Conservation (phyloP, 2,888 invertebrate genomes). For the Loripinus fragilis region DNA sequence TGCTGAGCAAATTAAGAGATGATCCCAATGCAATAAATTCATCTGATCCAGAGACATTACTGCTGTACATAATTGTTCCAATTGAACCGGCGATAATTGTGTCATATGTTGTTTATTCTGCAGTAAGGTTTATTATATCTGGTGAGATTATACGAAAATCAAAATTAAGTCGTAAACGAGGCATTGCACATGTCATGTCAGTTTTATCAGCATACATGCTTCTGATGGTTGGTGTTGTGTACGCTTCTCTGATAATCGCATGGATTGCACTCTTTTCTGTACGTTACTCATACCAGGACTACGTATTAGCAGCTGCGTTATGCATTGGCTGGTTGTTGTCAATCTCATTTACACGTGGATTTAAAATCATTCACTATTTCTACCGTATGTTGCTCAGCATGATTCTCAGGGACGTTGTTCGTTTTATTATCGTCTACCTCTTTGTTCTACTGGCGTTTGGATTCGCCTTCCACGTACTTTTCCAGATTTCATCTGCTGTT, state of each 20-base stretch:
- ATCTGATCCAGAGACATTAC: conserved; percentile 41
- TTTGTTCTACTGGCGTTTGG: conserved; percentile 81
- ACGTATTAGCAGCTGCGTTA: conserved; percentile 75
- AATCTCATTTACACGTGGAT: conserved; percentile 80
- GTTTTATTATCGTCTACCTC: conserved; percentile 79
- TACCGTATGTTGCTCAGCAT: conserved; percentile 81
- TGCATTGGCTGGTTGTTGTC: conserved; percentile 80
- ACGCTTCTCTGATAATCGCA: conserved; percentile 66
- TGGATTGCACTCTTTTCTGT: conserved; percentile 74
- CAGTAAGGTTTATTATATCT: conserved; percentile 37
- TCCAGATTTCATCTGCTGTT: conserved; percentile 69
- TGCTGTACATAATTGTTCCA: conserved; percentile 70
- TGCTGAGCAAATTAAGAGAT: conserved; percentile 61
- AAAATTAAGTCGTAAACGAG: conserved; percentile 36
- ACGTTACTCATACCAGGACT: conserved; percentile 69
- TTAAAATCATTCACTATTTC: conserved; percentile 79
- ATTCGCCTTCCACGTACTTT: conserved; percentile 78
- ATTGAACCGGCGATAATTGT: conserved; percentile 71
- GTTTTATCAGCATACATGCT: conserved; percentile 48
- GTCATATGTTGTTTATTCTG: conserved; percentile 54
- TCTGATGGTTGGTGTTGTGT: conserved; percentile 56
- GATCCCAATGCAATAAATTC: conserved; percentile 47
- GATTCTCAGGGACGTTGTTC: conserved; percentile 78
- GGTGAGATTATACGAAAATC: conserved; percentile 44
- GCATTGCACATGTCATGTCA: conserved; percentile 28